Percentiles rank a stretch among this genome's conserved stretches.
Evolutionary conservation across 2,113 vertebrate genomes (phyloP).

Genomic region (Nerophis ophidion): DNA sequence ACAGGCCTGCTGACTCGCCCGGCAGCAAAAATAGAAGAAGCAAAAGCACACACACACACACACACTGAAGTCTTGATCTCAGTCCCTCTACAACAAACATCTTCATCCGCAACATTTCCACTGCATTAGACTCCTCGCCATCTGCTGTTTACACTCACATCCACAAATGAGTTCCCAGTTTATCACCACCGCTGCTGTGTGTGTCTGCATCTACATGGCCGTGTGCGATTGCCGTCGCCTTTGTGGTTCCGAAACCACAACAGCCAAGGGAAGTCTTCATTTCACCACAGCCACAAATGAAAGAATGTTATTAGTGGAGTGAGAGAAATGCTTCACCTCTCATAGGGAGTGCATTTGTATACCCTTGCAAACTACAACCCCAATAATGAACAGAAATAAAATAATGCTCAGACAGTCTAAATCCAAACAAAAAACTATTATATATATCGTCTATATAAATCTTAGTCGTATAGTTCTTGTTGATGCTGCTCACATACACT

Average conservation of each 20-base stretch:
- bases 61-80: conserved; percentile 3
- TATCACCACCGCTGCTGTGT: conserved; percentile 24
- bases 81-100: conserved; percentile 24
- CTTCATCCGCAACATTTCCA: conserved; percentile 23
- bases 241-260: too few species aligned
- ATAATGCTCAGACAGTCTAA: too few species aligned
- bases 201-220: background rate
- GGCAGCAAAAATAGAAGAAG: conserved; percentile 38
- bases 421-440: too few species aligned
- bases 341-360: too few species aligned
- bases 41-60: conserved; percentile 14
- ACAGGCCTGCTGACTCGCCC: conserved; percentile 51
- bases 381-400: too few species aligned
- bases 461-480: too few species aligned
- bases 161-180: conserved; percentile 24
- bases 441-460: too few species aligned
- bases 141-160: conserved; percentile 25
- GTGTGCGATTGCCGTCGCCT: too few species aligned
- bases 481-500: too few species aligned
- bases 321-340: background rate
- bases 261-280: too few species aligned
- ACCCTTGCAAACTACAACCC: too few species aligned
- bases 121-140: conserved; percentile 32
- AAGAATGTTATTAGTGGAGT: background rate
- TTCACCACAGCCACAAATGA: background rate